These are phyloP conservation scores for Agriopis aurantiaria DNA, from an alignment of 2,888 invertebrate genomes.

Conservation along the genomic window DNA sequence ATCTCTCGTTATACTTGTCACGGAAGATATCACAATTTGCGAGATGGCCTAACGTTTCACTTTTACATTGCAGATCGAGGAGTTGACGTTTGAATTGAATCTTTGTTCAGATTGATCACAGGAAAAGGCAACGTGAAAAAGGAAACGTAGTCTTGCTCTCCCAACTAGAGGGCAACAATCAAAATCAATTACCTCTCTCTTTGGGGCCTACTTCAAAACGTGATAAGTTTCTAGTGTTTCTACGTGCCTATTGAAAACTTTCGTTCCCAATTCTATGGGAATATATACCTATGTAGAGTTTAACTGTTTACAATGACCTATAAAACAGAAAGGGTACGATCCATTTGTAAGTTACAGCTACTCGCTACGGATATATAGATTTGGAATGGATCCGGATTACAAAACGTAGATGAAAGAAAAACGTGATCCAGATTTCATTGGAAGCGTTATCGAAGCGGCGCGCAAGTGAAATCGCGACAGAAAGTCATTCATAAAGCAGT, in stretches of 20 bases:
- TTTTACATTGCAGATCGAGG: constrained; percentile 10
- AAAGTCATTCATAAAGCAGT: constrained; percentile 58
- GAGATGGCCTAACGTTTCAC: constrained; percentile 6
- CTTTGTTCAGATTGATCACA: constrained; percentile 2
- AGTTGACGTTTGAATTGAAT: background rate
- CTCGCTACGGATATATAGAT: constrained; percentile 44
- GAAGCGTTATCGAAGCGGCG: constrained; percentile 34
- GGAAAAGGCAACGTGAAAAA: background rate
- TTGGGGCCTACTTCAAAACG: constrained; percentile 66
- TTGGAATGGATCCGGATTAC: constrained; percentile 30
- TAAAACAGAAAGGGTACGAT: constrained; percentile 58
- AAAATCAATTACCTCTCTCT: constrained; percentile 40
- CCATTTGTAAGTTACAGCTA: constrained; percentile 38
- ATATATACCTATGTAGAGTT: constrained; percentile 48
- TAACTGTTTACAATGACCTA: constrained; percentile 63
- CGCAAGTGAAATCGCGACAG: constrained; percentile 48
- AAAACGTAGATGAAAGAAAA: constrained; percentile 39
- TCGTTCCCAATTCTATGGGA: constrained; percentile 67
- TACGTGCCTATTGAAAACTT: constrained; percentile 79
- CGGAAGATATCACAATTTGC: constrained; percentile 26
- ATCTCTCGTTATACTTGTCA: constrained; percentile 20
- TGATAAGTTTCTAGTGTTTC: constrained; percentile 72
- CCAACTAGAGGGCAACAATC: constrained; percentile 13
- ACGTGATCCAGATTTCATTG: constrained; percentile 32
- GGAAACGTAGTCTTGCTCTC: constrained; percentile 9